Percentiles rank a stretch among this genome's conserved stretches.
Conservation (phyloP, 1,140 invertebrate species). For the Himalopsyche phryganea region DNA sequence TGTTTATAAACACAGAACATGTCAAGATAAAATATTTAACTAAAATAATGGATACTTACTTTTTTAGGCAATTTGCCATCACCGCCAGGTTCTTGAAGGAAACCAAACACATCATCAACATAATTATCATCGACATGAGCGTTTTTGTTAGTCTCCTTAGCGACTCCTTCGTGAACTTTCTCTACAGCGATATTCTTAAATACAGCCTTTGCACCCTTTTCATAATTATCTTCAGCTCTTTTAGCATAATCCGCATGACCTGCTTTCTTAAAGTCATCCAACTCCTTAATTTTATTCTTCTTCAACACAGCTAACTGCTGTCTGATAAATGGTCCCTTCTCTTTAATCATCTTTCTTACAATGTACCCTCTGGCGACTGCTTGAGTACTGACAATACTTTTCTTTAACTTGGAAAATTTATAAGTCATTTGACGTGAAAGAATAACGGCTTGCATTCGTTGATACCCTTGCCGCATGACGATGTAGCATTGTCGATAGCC, state of each 20-base stretch:
- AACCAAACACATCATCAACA: slow-evolving; percentile 58
- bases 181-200: slow-evolving; percentile 56
- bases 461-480: slow-evolving; percentile 72
- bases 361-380: slow-evolving; percentile 71
- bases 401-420: slow-evolving; percentile 69
- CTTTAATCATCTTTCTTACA: slow-evolving; percentile 54
- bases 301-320: slow-evolving; percentile 40
- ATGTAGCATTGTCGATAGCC: slow-evolving; percentile 67
- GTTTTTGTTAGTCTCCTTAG: slow-evolving; percentile 39
- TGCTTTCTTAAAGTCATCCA: slow-evolving; percentile 58
- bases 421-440: slow-evolving; percentile 71
- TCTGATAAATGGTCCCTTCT: slow-evolving; percentile 45
- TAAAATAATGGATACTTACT: too few relatives aligned
- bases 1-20: too few relatives aligned
- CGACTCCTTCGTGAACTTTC: slow-evolving; percentile 47
- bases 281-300: slow-evolving; percentile 56
- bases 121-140: slow-evolving; percentile 54
- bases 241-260: slow-evolving; percentile 64
- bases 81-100: too few relatives aligned
- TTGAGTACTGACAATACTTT: slow-evolving; percentile 67
- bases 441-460: slow-evolving; percentile 81
- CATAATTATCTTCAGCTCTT: slow-evolving; percentile 67
- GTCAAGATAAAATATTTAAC: too few relatives aligned
- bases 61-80: too few relatives aligned
- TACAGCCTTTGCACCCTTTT: slow-evolving; percentile 63